A percentile compares a stretch with the other conserved stretches of the same genome.
Conservation (phyloP, 92 coral and sea anemone genomes). For the Chrysogorgia sp. region DNA sequence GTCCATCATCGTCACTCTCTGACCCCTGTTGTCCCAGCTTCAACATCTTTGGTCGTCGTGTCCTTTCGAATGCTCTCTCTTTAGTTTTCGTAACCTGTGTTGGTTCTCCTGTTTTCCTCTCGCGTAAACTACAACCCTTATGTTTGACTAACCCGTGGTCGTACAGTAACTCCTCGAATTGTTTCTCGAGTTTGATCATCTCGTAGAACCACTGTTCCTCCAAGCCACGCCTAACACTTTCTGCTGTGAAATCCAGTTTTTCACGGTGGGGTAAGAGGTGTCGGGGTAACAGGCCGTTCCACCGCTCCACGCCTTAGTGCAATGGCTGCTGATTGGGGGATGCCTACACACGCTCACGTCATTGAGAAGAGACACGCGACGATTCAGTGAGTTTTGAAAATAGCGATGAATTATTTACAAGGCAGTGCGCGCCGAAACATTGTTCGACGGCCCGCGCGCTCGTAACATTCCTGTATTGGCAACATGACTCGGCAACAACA, state of each 20-base stretch:
- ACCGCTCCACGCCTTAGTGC: too few species aligned
- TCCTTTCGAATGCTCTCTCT: conserved; percentile 79
- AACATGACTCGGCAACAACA: background rate
- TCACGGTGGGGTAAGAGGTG: too few species aligned
- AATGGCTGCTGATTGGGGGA: conserved; percentile 26
- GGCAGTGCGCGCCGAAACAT: conserved; percentile 5
- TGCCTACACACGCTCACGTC: conserved; percentile 19
- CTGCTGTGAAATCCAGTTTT: too few species aligned
- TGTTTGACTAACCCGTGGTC: conserved; percentile 77
- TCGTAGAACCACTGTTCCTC: conserved; percentile 98
- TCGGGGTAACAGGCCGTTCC: too few species aligned
- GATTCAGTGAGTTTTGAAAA: conserved; percentile 35
- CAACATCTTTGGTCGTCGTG: conserved; percentile 77
- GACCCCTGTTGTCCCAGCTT: conserved; percentile 82
- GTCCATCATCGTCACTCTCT: conserved; percentile 69
- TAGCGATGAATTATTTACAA: conserved; percentile 44
- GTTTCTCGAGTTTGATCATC: conserved; percentile 87
- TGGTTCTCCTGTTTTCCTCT: conserved; percentile 75
- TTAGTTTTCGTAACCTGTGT: conserved; percentile 76
- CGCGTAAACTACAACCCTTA: conserved; percentile 72
- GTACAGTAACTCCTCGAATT: conserved; percentile 80
- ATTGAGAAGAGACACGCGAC: conserved; percentile 25
- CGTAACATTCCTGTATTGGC: conserved; percentile 18
- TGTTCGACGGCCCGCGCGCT: background rate
- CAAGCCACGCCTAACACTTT: conserved; percentile 87